Base-by-base conservation (phyloP, 2,797 vertebrate genomes). In the Argyrosomus regius region DNA sequence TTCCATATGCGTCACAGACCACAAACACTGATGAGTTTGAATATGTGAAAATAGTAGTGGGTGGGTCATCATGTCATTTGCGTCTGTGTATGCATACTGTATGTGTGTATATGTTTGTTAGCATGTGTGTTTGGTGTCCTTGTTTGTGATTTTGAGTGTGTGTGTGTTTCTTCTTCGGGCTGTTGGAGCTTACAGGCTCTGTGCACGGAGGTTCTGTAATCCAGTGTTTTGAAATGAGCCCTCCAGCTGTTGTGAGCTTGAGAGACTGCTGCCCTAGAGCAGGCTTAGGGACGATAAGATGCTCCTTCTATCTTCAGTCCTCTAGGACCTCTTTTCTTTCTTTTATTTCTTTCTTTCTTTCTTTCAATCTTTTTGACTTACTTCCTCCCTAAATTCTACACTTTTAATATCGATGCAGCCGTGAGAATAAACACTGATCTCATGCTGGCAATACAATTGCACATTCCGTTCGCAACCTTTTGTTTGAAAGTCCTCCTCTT, bases 221-320 rank as follows among this genome's bases (percentile, higher is more conserved):
- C 92, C 89, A 92, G 73, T 89, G 88, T 92, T 93, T 89, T 90
- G 86, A 89, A 93, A 93, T 89, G 88, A 92, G 89, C 84, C 89
- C 85, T 92, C 87, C 93, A 93, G 92, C 90, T 93, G 92, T 86
- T 92, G 89, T 88, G 87, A 78, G 85, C 88, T 89, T 85, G 86
- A 86, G 89, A 91, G 81, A 83, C 84, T 76, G 72, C 75, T 88
- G 89, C 86, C 87, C 90, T 84, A 75, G 63, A 90, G 83, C 81
- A 87, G 81, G 80, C 84, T 90, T 87, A 88, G n/a, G 78, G 85
- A 87, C 22, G 86, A 89, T 86, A 86, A 92, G 88, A 87, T 86
- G 82, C 80, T 88, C 72, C 87, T 85, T 88, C 79, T 64, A 77
- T 91, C 84, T 81, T 80, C 78, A 77, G 76, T 88, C 70, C 83